phyloP scores from a whole-genome alignment of 2,797 vertebrate genomes.

The Lithobates pipiens region DNA sequence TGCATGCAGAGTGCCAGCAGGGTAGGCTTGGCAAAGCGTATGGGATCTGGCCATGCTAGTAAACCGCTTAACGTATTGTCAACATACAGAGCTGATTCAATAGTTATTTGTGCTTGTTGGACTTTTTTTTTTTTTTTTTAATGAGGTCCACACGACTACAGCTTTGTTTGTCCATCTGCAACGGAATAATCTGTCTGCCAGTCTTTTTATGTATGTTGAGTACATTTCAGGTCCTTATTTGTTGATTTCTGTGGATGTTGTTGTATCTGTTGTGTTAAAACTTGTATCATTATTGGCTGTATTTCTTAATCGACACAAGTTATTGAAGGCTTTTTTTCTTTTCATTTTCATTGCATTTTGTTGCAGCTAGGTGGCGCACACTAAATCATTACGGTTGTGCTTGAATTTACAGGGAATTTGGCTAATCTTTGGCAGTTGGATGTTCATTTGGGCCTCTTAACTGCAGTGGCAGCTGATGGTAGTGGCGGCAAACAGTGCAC shows the following conservation, averaged over 20 bases:
- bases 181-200: not conserved
- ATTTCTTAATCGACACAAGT: too few relatives aligned
- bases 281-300: too few relatives aligned
- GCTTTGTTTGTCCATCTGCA: not conserved
- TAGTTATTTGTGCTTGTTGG: not conserved
- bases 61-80: constrained; percentile 8
- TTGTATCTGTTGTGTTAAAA: not conserved
- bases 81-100: not conserved
- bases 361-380: too few relatives aligned
- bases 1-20: not conserved
- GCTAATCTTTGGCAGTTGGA: too few relatives aligned
- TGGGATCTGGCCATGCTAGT: constrained; percentile 4
- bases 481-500: too few relatives aligned
- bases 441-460: too few relatives aligned
- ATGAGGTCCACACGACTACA: not conserved
- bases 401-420: too few relatives aligned
- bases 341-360: too few relatives aligned
- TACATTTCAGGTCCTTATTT: not conserved
- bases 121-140: constrained; percentile 9
- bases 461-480: too few relatives aligned
- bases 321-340: too few relatives aligned
- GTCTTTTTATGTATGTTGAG: not conserved
- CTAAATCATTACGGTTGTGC: too few relatives aligned
- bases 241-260: not conserved
- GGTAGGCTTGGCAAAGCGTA: not conserved